Conservation (phyloP, 2,113 vertebrate species). For the Ceuthmochares aereus region DNA sequence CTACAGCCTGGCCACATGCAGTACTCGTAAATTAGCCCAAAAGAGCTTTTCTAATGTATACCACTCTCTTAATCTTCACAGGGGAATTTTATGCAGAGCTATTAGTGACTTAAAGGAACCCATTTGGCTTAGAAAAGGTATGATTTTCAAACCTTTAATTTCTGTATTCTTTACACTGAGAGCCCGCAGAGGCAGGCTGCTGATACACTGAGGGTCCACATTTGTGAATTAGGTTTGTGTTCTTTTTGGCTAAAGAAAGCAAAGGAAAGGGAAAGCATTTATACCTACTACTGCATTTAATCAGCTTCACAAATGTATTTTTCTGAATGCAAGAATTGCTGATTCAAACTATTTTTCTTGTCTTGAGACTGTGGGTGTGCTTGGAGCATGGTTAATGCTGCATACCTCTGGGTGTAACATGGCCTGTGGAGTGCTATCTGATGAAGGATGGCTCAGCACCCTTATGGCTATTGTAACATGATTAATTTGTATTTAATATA, state of each 20-base stretch:
- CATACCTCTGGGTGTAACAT: rapidly evolving
- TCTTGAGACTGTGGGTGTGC: not conserved
- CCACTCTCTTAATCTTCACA: not conserved
- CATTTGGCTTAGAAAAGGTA: not conserved
- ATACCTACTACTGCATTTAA: not conserved
- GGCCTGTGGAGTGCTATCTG: not conserved
- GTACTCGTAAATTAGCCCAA: not conserved
- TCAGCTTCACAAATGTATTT: not conserved
- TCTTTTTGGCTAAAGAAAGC: not conserved
- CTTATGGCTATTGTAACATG: not conserved
- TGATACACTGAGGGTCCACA: not conserved
- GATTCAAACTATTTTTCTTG: not conserved
- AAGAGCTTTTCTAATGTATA: not conserved
- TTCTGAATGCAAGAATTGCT: not conserved
- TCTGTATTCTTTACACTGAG: not conserved
- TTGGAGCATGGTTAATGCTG: rapidly evolving
- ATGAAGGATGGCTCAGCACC: not conserved
- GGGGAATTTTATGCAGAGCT: not conserved
- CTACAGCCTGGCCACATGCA: not conserved
- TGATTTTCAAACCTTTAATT: not conserved
- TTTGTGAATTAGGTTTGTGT: not conserved
- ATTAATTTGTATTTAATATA: not conserved
- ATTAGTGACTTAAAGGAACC: not conserved
- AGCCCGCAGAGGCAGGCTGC: not conserved
- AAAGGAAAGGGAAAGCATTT: not conserved